phyloP scores from a whole-genome alignment of 2,888 invertebrate species.

The Amblyteles armatorius region DNA sequence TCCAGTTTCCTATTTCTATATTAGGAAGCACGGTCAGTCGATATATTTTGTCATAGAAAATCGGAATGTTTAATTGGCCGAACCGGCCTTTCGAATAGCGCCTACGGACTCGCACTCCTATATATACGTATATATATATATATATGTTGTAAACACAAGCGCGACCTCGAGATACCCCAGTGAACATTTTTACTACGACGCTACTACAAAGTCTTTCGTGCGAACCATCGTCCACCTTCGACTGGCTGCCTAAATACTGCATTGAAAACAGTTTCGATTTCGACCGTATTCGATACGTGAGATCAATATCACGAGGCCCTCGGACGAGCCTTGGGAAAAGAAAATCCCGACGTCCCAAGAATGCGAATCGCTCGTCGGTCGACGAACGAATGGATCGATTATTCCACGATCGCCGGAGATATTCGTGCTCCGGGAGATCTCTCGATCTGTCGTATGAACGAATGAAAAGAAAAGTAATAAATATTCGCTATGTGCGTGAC shows the following conservation, averaged over 20 bases:
- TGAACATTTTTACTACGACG: conserved; percentile 50
- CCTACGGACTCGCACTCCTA: conserved; percentile 53
- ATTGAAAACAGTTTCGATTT: conserved; percentile 3
- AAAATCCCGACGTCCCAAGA: neutral
- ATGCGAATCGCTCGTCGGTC: neutral
- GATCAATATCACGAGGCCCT: neutral
- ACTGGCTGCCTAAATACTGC: neutral
- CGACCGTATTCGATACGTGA: conserved; percentile 1
- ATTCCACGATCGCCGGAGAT: neutral
- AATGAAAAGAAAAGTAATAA: neutral
- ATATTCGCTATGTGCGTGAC: neutral
- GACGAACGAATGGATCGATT: conserved; percentile 4
- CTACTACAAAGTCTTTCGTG: conserved; percentile 22
- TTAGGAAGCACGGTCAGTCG: conserved; percentile 68
- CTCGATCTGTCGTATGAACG: neutral
- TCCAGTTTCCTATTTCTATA: conserved; percentile 70
- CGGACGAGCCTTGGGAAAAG: neutral
- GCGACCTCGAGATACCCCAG: conserved; percentile 45
- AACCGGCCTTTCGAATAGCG: conserved; percentile 66
- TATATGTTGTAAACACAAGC: neutral
- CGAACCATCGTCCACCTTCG: neutral
- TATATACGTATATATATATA: neutral
- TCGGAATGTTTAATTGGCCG: conserved; percentile 67
- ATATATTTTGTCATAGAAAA: conserved; percentile 68
- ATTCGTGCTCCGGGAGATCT: neutral